Base-by-base conservation (phyloP, 2,888 invertebrate species). In the Amblyjoppa fuscipennis region DNA sequence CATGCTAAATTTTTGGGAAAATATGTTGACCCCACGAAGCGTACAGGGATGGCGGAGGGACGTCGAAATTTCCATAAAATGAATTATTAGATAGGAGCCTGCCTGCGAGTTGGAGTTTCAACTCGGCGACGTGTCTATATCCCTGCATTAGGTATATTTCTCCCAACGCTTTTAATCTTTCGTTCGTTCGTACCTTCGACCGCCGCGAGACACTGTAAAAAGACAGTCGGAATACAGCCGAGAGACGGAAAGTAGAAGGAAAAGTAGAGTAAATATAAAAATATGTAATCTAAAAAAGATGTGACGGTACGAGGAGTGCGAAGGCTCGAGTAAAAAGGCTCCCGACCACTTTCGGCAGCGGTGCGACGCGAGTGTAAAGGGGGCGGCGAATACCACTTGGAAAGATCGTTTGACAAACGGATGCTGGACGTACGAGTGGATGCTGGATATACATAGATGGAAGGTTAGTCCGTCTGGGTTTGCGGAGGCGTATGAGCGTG, bases 401-500 rank as follows among this genome's bases (percentile, higher is more conserved):
- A 66, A 25, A 76, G 69, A 84, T 78, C 78, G 71, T 84, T 70
- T 69, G 84, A 68, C 84, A 83, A 83, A 77, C 81, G 81, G 25
- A 74, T 61, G 38, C 51, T 61, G 80, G 80, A 80, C 80, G 34
- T 59, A 71, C 69, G 25, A 75, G 71, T 75, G 64, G 38, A 74
- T 81, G 68, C 64, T 69, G 28, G 41, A 25, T 28, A 74, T 68
- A 25, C 53, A 64, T 45, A 70, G 76, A 79, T 80, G 51, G 66
- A 70, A 82, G 82, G 82, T 84, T 71, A 66, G 77, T 77, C 76
- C 79, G 87, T 78, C 87, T 83, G 84, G 83, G 78, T 87, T 85
- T 81, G 81, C 76, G 76, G 95, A 92, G 95, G 95, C 95, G 95
- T 95, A 94, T 95, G 95, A 91, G 90, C 89, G 89, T 87, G 88